phyloP scores from a whole-genome alignment of 92 coral and sea anemone species.

The Galaxea fascicularis region DNA sequence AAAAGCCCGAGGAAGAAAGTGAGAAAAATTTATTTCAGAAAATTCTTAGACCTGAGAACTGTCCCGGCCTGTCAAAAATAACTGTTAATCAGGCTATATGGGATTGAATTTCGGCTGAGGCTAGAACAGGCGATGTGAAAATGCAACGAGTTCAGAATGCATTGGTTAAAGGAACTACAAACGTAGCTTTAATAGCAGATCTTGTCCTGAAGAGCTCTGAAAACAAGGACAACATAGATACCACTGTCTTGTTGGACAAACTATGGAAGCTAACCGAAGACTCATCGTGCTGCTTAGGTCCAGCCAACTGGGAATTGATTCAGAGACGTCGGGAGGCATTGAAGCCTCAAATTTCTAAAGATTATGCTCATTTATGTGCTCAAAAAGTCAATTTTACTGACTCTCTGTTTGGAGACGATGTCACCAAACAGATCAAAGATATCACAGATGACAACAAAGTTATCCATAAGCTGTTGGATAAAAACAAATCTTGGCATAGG shows the following conservation, averaged over 20 bases:
- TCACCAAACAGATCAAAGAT: background rate
- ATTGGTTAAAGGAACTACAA: conserved; percentile 60
- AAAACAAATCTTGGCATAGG: background rate
- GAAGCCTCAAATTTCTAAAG: conserved; percentile 26
- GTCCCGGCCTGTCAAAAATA: background rate
- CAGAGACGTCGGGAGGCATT: conserved; percentile 28
- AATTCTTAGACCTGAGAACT: background rate
- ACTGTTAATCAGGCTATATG: conserved; percentile 13
- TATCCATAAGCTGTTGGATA: background rate
- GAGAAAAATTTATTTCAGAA: background rate
- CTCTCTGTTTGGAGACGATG: background rate
- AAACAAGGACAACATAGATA: conserved; percentile 16
- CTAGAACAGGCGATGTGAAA: conserved; percentile 23
- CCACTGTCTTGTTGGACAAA: conserved; percentile 31
- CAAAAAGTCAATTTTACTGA: background rate
- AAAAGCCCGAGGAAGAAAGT: too few relatives aligned
- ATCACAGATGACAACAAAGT: background rate
- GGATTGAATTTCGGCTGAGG: conserved; percentile 32
- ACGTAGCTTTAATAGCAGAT: conserved; percentile 60
- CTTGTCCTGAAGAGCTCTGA: conserved; percentile 26
- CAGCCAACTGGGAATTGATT: conserved; percentile 57
- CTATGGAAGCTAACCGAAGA: conserved; percentile 55
- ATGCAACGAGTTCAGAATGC: conserved; percentile 61
- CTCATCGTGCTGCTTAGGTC: conserved; percentile 39
- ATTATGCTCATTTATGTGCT: background rate